Evolutionary conservation across 2,888 invertebrate genomes (phyloP).

Genomic region (Athalia rosae): DNA sequence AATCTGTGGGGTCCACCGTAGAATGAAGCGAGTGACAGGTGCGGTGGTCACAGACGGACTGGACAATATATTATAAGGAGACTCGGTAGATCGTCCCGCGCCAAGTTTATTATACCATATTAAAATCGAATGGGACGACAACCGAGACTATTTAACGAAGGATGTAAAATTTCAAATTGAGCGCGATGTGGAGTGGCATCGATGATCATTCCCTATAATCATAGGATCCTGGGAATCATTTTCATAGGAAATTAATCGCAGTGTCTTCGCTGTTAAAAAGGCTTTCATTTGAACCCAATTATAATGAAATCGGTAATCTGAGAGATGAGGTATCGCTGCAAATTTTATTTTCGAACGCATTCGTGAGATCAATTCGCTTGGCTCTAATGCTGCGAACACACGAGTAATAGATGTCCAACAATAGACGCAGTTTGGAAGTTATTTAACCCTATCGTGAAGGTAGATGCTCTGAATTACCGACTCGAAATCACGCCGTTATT

Average conservation of each 20-base stretch:
- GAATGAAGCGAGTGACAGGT: slow-evolving; percentile 64
- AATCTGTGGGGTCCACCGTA: background rate
- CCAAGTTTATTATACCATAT: background rate
- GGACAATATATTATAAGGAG: slow-evolving; percentile 48
- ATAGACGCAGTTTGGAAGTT: no score
- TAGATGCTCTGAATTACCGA: no score
- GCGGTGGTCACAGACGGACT: slow-evolving; percentile 69
- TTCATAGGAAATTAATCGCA: no score
- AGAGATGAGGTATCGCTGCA: no score
- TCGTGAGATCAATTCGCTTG: no score
- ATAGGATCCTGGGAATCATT: background rate
- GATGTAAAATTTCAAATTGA: background rate
- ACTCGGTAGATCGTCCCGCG: background rate
- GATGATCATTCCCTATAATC: background rate
- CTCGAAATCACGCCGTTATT: background rate
- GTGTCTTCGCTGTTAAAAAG: no score
- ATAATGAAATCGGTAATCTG: no score
- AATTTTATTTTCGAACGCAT: no score
- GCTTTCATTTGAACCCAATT: no score
- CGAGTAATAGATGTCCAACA: no score
- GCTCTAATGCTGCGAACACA: no score
- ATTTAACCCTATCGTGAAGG: no score
- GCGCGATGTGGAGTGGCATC: background rate
- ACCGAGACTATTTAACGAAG: background rate
- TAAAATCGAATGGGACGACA: background rate